Evolutionary conservation across 2,113 vertebrate species (phyloP).

Genomic region (Chascanopsetta lugubris): DNA sequence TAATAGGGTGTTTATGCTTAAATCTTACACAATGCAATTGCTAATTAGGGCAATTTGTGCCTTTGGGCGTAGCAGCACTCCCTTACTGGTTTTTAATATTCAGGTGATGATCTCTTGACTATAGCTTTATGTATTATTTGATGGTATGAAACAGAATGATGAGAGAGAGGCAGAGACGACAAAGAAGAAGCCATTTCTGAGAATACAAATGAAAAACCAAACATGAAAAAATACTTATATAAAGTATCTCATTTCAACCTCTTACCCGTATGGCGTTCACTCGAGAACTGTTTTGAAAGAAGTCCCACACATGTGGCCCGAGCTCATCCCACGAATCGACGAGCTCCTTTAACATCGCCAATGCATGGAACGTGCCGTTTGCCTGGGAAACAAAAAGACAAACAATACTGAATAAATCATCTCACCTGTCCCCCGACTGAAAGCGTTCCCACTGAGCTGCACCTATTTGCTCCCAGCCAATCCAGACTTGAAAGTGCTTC

Average conservation of each 20-base stretch:
- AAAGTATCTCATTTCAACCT: too few relatives aligned
- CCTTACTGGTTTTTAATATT: not conserved
- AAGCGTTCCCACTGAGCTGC: constrained; percentile 13
- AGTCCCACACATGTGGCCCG: constrained; percentile 86
- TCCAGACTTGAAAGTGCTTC: constrained; percentile 42
- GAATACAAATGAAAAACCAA: too few relatives aligned
- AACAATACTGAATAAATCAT: constrained; percentile 21
- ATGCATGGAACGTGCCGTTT: constrained; percentile 90
- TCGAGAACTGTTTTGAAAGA: constrained; percentile 87
- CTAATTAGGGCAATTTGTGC: not conserved
- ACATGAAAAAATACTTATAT: too few relatives aligned
- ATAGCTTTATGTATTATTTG: not conserved
- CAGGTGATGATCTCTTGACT: not conserved
- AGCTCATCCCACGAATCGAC: constrained; percentile 88
- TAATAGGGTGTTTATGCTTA: too few relatives aligned
- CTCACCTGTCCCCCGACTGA: constrained; percentile 13
- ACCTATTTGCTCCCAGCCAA: constrained; percentile 13
- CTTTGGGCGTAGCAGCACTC: not conserved
- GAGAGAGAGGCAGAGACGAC: not conserved
- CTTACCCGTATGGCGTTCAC: constrained; percentile 91
- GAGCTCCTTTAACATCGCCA: constrained; percentile 87
- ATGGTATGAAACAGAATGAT: not conserved
- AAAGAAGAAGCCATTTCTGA: not conserved
- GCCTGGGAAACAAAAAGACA: constrained; percentile 80
- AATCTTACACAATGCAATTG: too few relatives aligned